Conservation (phyloP, 2,113 vertebrate genomes). For the Propithecus coquereli region DNA sequence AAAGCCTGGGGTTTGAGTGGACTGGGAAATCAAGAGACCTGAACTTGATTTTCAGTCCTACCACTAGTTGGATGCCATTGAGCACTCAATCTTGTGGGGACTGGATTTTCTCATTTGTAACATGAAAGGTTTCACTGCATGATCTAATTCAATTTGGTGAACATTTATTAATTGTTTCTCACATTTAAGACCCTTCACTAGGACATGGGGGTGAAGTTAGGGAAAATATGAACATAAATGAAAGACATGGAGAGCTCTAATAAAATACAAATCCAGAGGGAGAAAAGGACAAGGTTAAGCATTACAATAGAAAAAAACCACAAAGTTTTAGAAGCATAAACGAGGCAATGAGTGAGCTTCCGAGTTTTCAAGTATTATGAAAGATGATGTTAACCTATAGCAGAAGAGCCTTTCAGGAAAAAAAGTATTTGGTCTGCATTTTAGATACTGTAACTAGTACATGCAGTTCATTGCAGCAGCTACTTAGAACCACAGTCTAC, state of each 20-base stretch:
- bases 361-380: neutral
- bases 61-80: neutral
- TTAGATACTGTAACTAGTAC: neutral
- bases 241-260: neutral
- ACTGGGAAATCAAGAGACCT: neutral
- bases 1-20: neutral
- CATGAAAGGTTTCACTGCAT: neutral
- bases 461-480: neutral
- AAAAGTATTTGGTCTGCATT: neutral
- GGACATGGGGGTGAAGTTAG: neutral
- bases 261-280: neutral
- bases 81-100: neutral
- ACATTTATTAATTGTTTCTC: neutral
- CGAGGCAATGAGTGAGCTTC: neutral
- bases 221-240: neutral
- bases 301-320: neutral
- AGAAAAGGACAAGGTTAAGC: neutral
- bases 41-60: neutral
- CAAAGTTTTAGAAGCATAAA: neutral
- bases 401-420: neutral
- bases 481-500: neutral
- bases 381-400: neutral
- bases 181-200: neutral
- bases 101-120: neutral
- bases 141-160: neutral